Evolutionary conservation across 2,113 vertebrate species (phyloP), one percentile per base, ranked within the genome.

Genomic region (Opisthocomus hoazin): DNA sequence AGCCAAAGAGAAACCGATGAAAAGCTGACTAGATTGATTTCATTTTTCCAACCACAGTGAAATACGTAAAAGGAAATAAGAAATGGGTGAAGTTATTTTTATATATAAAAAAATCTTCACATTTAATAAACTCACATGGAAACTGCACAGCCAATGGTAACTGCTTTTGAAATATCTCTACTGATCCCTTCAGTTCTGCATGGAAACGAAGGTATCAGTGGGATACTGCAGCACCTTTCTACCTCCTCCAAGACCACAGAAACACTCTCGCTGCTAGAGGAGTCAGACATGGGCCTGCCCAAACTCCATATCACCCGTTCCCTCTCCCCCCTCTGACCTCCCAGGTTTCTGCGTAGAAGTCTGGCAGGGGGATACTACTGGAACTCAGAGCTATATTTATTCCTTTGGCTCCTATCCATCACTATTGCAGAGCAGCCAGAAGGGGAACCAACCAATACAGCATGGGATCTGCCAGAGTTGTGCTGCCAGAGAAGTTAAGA

Each of bases 21-120:
- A 96, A 96, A 97, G 96, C 94, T 96, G 96, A 96, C 94, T 92
- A 95, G 94, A 94, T 96, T 96, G 92, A 96, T 96, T 97, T 97
- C 91, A 97, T 97, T 96, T 97, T 96, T 96, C 94, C 96, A 96
- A 95, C 91, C 74, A 0, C 51, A 95, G 89, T 94, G 87, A 95
- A 97, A 95, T 96, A 96, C 89, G 81, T 96, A 97, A 97, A 95
- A 96, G 92, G 94, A 96, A 96, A 97, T 92, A 97, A 97, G 93
- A 96, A 97, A 97, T 97, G 91, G 76, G 89, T 96, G 91, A 92
- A 94, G 87, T 95, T 95, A 94, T 96, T 96, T 96, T 96, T 97
- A 84, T 51, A 81, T 96, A 86, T 95, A 57, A 92, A 96, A 91
- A 94, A 95, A 94, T 56, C 41, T 65, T 90, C 91, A 76, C 74